Evolutionary conservation across 2,888 invertebrate genomes (phyloP).

Genomic region (Pollenia griseotomentosa): DNA sequence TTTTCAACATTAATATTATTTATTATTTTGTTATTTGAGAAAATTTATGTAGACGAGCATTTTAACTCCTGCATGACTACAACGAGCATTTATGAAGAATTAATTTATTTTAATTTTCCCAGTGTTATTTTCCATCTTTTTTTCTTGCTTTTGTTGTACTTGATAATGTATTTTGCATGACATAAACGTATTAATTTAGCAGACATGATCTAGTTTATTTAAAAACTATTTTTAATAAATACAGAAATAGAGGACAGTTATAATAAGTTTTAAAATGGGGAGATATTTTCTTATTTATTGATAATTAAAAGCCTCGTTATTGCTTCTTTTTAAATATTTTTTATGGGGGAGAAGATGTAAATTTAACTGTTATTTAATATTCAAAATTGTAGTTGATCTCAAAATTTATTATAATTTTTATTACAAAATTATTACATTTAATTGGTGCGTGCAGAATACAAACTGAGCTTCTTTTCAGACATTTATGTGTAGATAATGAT

Average conservation of each 20-base stretch:
- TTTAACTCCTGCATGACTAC: not conserved
- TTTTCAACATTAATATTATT: conserved; percentile 31
- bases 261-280: not conserved
- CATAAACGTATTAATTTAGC: conserved; percentile 33
- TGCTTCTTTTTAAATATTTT: not conserved
- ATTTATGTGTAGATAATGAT: no score
- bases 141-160: not conserved
- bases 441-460: no score
- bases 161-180: conserved; percentile 23
- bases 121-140: not conserved
- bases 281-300: not conserved
- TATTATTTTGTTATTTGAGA: conserved; percentile 41
- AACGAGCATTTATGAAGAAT: conserved; percentile 3
- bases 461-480: no score
- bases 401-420: no score
- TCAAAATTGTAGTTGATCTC: no score
- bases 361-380: no score
- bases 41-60: conserved; percentile 11
- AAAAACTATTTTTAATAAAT: conserved; percentile 1
- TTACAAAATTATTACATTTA: no score
- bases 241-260: not conserved
- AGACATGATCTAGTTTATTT: conserved; percentile 38
- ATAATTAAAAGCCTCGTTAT: not conserved
- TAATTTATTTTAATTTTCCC: conserved; percentile 12
- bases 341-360: no score